These are phyloP conservation scores for Silvanus unidentatus DNA, from an alignment of 2,888 invertebrate species.

Conservation along the genomic window DNA sequence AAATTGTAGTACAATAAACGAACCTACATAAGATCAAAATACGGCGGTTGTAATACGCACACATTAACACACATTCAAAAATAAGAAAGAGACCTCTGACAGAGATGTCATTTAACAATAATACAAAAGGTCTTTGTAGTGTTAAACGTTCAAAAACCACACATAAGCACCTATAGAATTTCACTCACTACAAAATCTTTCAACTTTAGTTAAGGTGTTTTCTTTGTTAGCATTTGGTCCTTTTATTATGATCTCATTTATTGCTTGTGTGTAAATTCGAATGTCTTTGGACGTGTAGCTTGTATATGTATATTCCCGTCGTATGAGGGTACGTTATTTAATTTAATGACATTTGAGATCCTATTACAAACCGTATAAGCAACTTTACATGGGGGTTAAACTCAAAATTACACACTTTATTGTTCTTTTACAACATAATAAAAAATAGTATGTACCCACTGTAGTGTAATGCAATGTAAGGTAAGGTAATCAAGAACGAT, in stretches of 20 bases:
- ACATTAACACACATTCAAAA: too few relatives aligned
- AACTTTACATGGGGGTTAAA: too few relatives aligned
- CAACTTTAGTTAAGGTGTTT: conserved; percentile 24
- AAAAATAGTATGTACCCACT: too few relatives aligned
- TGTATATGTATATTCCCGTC: not conserved
- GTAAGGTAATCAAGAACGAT: too few relatives aligned
- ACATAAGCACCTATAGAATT: conserved; percentile 29
- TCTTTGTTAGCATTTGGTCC: conserved; percentile 17
- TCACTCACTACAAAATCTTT: conserved; percentile 24
- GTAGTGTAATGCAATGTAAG: too few relatives aligned
- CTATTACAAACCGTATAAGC: too few relatives aligned
- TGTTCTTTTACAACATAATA: too few relatives aligned
- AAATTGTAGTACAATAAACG: too few relatives aligned
- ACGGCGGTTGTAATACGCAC: too few relatives aligned
- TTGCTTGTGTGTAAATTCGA: not conserved
- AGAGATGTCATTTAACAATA: conserved; percentile 26
- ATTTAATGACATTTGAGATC: conserved; percentile 1
- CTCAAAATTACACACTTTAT: too few relatives aligned
- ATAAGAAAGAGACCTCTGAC: conserved; percentile 10
- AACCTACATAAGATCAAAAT: too few relatives aligned
- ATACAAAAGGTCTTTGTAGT: conserved; percentile 28
- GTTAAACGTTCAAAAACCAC: conserved; percentile 28
- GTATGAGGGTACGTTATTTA: conserved; percentile 1
- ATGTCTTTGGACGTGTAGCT: too few relatives aligned
- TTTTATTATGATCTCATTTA: not conserved